Percentiles rank a stretch among this genome's conserved stretches.
phyloP scores from a whole-genome alignment of 2,797 vertebrate species.

The Bovichtus variegatus region DNA sequence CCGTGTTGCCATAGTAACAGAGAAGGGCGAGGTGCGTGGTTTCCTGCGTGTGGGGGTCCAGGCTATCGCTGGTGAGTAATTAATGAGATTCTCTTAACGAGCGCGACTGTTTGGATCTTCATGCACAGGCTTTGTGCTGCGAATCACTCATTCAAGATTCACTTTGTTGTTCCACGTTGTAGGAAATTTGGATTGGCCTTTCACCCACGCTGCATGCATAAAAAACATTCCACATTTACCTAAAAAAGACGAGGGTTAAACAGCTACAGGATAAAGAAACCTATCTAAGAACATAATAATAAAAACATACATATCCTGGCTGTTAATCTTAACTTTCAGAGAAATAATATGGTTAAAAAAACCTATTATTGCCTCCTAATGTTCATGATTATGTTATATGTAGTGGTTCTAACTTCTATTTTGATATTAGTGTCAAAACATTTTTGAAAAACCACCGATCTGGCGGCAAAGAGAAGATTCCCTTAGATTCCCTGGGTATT shows the following conservation, averaged over 20 bases:
- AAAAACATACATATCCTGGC: background rate
- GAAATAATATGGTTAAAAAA: background rate
- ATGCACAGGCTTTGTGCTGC: slow-evolving; percentile 13
- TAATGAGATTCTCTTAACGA: slow-evolving; percentile 56
- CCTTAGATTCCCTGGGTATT: slow-evolving; percentile 23
- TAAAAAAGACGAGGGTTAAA: background rate
- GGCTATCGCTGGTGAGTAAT: slow-evolving; percentile 94
- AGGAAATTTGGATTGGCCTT: background rate
- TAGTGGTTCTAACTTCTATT: background rate
- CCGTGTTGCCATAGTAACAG: slow-evolving; percentile 95
- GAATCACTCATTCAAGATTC: slow-evolving; percentile 5
- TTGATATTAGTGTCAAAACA: slow-evolving; percentile 9
- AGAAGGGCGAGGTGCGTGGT: slow-evolving; percentile 97
- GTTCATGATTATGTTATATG: too few relatives aligned
- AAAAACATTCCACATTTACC: background rate
- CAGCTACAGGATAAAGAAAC: background rate
- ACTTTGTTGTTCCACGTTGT: background rate
- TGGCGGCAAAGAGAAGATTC: slow-evolving; percentile 29
- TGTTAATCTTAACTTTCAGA: background rate
- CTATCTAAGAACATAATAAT: background rate
- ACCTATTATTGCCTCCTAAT: background rate
- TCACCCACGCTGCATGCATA: background rate
- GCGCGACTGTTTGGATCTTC: background rate
- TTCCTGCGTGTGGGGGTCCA: slow-evolving; percentile 98
- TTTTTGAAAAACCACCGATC: background rate